Conservation (phyloP, 2,888 invertebrate species). For the Agonopterix heracliana region DNA sequence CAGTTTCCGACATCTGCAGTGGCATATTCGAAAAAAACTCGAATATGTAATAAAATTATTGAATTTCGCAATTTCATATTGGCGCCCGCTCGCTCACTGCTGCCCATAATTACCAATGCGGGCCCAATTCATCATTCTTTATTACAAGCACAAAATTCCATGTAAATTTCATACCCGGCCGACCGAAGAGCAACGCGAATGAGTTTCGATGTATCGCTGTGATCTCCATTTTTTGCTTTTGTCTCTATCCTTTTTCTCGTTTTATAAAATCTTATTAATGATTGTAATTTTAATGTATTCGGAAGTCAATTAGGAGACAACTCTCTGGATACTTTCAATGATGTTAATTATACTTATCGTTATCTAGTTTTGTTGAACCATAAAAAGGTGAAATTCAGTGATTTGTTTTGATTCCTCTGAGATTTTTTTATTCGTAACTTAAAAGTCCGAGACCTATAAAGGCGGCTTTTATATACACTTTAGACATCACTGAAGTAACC, state of each 20-base stretch:
- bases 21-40: constrained; percentile 15
- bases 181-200: constrained; percentile 51
- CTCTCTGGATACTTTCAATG: too few relatives aligned
- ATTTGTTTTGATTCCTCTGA: too few relatives aligned
- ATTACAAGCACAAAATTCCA: constrained; percentile 72
- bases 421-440: too few relatives aligned
- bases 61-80: constrained; percentile 67
- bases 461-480: too few relatives aligned
- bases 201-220: constrained; percentile 59
- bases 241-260: constrained; percentile 15
- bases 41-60: constrained; percentile 59
- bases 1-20: background rate
- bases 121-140: constrained; percentile 74
- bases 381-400: too few relatives aligned
- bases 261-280: constrained; percentile 22
- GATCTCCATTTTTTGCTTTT: constrained; percentile 46
- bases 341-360: too few relatives aligned
- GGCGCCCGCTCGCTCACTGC: constrained; percentile 55
- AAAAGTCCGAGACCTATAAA: too few relatives aligned
- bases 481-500: too few relatives aligned
- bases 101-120: constrained; percentile 71
- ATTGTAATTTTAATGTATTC: constrained; percentile 9
- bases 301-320: constrained; percentile 12
- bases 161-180: constrained; percentile 68
- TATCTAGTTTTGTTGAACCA: too few relatives aligned